Evolutionary conservation across 2,797 vertebrate species (phyloP).

Genomic region (Pseudomugil tenellus): DNA sequence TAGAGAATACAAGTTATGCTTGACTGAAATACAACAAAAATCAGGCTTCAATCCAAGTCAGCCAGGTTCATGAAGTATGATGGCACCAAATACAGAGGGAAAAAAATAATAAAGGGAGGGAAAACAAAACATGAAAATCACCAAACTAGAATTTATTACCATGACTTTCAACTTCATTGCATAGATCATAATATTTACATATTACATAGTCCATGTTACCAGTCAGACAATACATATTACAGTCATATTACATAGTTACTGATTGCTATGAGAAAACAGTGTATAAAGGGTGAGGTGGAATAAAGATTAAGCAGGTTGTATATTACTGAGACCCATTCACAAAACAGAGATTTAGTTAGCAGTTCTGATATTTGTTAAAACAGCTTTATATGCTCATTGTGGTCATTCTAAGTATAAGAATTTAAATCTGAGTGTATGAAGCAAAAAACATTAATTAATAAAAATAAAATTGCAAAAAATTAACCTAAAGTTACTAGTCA

Average conservation of each 20-base stretch:
- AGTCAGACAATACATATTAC: neutral
- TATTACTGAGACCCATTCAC: neutral
- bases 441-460: too few relatives aligned
- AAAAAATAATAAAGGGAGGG: neutral
- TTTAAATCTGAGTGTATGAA: neutral
- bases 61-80: too few relatives aligned
- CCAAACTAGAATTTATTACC: neutral
- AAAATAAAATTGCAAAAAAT: neutral
- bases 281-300: constrained; percentile 9
- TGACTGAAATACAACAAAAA: too few relatives aligned
- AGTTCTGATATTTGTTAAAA: neutral
- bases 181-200: neutral
- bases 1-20: too few relatives aligned
- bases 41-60: too few relatives aligned
- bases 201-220: constrained; percentile 6
- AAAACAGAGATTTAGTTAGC: neutral
- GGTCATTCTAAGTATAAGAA: neutral
- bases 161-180: neutral
- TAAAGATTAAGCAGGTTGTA: neutral
- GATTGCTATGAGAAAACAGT: neutral
- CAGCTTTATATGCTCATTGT: neutral
- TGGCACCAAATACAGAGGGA: neutral
- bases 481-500: neutral
- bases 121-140: constrained; percentile 1
- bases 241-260: neutral